A percentile compares a stretch with the other conserved stretches of the same genome.
Conservation (phyloP, 1,140 invertebrate species). For the Lepeophtheirus salmonis region DNA sequence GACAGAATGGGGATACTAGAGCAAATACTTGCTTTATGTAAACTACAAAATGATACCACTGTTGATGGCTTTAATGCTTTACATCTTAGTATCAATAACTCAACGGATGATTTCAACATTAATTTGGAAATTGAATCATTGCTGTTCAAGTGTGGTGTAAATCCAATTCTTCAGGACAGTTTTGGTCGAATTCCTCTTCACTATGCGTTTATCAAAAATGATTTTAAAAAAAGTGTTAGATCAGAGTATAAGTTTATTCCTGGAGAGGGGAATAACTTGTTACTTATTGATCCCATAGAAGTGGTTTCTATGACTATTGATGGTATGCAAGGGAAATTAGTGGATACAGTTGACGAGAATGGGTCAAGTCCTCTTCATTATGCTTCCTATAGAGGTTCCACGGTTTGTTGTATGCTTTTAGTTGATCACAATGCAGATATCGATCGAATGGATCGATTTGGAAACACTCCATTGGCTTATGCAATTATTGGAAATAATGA, state of each 20-base stretch:
- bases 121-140: slow-evolving; percentile 25
- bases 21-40: slow-evolving; percentile 24
- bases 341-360: slow-evolving; percentile 28
- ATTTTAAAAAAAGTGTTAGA: not conserved
- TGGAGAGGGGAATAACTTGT: slow-evolving; percentile 18
- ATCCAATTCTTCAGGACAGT: slow-evolving; percentile 23
- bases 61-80: slow-evolving; percentile 24
- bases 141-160: slow-evolving; percentile 24
- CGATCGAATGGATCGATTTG: slow-evolving; percentile 28
- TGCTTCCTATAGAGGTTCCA: slow-evolving; percentile 32
- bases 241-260: not conserved
- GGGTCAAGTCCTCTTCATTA: slow-evolving; percentile 31
- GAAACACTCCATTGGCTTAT: slow-evolving; percentile 33
- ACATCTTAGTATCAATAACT: slow-evolving; percentile 28
- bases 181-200: slow-evolving; percentile 28
- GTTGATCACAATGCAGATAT: slow-evolving; percentile 27
- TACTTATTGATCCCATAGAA: slow-evolving; percentile 31
- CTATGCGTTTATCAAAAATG: slow-evolving; percentile 31
- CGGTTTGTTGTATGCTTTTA: slow-evolving; percentile 31
- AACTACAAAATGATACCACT: not conserved
- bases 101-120: slow-evolving; percentile 26
- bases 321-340: slow-evolving; percentile 26
- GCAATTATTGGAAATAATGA: slow-evolving; percentile 31
- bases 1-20: slow-evolving; percentile 21
- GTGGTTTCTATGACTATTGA: slow-evolving; percentile 26